Evolutionary conservation across 2,797 vertebrate species (phyloP).

Genomic region (Acanthurus lineatus): DNA sequence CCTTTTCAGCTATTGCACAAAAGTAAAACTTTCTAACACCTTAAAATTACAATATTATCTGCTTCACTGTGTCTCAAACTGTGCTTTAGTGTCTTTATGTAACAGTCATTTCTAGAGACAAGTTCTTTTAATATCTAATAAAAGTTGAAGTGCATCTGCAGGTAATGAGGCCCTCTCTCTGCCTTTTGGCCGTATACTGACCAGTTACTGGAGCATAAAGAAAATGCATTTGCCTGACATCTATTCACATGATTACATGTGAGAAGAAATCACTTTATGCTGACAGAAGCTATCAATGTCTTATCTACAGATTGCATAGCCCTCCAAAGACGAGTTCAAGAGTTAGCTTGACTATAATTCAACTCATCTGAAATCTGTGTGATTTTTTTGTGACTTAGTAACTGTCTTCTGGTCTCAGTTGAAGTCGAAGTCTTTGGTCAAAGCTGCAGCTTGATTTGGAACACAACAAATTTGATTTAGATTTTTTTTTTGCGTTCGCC

Average conservation of each 20-base stretch:
- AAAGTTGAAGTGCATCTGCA: conserved; percentile 79
- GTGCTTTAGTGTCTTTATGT: conserved; percentile 32
- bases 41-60: conserved; percentile 18
- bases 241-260: conserved; percentile 62
- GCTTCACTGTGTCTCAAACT: conserved; percentile 26
- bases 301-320: conserved; percentile 62
- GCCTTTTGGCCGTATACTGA: conserved; percentile 45
- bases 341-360: conserved; percentile 61
- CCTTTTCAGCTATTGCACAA: conserved; percentile 55
- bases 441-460: conserved; percentile 60
- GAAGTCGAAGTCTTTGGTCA: conserved; percentile 51
- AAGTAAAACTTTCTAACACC: conserved; percentile 24
- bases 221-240: conserved; percentile 49
- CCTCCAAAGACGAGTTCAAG: conserved; percentile 54
- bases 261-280: conserved; percentile 53
- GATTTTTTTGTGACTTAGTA: conserved; percentile 43
- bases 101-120: conserved; percentile 55
- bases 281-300: conserved; percentile 57
- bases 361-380: conserved; percentile 58
- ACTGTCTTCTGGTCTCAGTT: conserved; percentile 41
- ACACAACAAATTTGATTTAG: conserved; percentile 45
- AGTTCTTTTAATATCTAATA: conserved; percentile 50
- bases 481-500: conserved; percentile 23
- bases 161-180: conserved; percentile 70
- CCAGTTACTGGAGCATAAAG: conserved; percentile 53